Evolutionary conservation across 2,797 vertebrate genomes (phyloP), one percentile per base, ranked within the genome.

Genomic region (Fundulus diaphanus): DNA sequence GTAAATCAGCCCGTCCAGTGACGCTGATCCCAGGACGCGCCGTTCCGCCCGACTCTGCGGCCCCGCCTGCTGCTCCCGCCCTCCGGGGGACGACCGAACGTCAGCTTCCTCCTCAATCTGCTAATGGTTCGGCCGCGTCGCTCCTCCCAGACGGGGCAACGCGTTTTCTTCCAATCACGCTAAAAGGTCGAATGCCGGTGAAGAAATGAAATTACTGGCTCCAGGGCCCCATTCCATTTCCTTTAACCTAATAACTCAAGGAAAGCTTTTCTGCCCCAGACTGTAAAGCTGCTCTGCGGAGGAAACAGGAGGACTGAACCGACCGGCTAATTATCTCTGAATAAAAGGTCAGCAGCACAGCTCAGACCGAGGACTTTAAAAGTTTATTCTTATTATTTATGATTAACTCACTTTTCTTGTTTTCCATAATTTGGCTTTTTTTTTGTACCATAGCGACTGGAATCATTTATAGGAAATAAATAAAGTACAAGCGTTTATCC

Each of bases 161-260:
- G 12, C 5, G 33, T 24, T 63, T 63, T 37, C 37, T 24, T 63
- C 1, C 2, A 63, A 37, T 63, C 24, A 37, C 59, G 24, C 35
- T 37, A 22, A 13, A 63, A 63, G 59, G 33, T 63, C 20, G 24
- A 37, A 63, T 1, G 33, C 35, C 35, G 13, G 37, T 6, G 33
- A 63, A 63, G n/a, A 37, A 33, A 63, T 63, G 9, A 63, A 37
- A 37, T 63, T 63, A 63, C 37, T 63, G 59, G 24, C 59, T 37
- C 33, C 5, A 5, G 12, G 59, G 59, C 8, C 59, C 8, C 59
- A 0, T 37, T 37, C 37, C 59, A 63, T 63, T 37, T 18, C 20
- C 49, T 22, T 37, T 12, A 37, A 37, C 20, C 4, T 37, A 63
- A 37, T 2, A 37, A 63, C 33, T 5, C 3, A 13, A 37, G 59